Evolutionary conservation across 64 coral and sea anemone genomes (phyloP).

Genomic region (Montipora cactus): DNA sequence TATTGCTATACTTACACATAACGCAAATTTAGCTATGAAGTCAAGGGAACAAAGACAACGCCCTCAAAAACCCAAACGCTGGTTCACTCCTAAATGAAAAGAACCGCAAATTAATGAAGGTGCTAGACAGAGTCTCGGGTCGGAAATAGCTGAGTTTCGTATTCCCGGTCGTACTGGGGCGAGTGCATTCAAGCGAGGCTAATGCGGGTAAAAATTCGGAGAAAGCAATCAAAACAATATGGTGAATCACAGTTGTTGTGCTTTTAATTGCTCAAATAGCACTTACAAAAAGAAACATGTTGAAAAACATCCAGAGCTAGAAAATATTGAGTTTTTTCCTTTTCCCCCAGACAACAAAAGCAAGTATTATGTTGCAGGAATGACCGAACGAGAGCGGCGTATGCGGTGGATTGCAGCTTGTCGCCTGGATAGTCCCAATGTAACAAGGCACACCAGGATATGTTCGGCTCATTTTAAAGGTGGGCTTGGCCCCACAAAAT

Average conservation of each 20-base stretch:
- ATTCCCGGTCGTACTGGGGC: too few species aligned
- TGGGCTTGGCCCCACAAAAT: slow-evolving; percentile 31
- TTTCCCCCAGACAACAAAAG: slow-evolving; percentile 28
- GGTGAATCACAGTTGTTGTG: neutral
- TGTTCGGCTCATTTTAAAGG: slow-evolving; percentile 52
- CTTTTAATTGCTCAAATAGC: too few species aligned
- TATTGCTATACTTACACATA: too few species aligned
- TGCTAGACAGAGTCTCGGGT: too few species aligned
- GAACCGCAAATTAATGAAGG: too few species aligned
- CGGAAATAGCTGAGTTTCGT: too few species aligned
- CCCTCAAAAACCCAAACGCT: too few species aligned
- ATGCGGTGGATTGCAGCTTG: slow-evolving; percentile 12
- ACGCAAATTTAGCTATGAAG: too few species aligned
- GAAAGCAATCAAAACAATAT: neutral
- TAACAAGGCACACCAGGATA: slow-evolving; percentile 55
- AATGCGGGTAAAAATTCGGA: too few species aligned
- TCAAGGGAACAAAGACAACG: too few species aligned
- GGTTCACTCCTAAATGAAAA: too few species aligned
- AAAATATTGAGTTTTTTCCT: slow-evolving; percentile 13
- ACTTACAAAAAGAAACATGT: slow-evolving; percentile 1
- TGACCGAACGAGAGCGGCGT: slow-evolving; percentile 5
- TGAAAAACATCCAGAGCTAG: slow-evolving; percentile 12
- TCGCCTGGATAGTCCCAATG: slow-evolving; percentile 43
- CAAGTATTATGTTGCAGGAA: slow-evolving; percentile 9
- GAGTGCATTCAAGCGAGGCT: too few species aligned